phyloP scores from a whole-genome alignment of 1,140 invertebrate species.

The Microplitis mediator region DNA sequence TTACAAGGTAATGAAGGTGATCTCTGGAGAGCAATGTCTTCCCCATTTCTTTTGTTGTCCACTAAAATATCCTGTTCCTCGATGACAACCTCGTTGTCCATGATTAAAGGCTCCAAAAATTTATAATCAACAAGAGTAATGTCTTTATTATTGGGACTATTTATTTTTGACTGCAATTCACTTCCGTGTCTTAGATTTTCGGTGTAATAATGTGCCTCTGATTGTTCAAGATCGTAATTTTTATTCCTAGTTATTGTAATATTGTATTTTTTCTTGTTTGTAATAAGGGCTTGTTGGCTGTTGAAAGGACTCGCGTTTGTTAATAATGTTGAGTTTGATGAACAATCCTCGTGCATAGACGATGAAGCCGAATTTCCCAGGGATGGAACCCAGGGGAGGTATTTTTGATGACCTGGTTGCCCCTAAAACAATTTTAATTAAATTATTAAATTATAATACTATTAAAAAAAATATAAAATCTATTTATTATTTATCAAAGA shows the following conservation, averaged over 20 bases:
- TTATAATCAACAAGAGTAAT: conserved; percentile 44
- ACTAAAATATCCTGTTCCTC: conserved; percentile 28
- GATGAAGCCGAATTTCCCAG: conserved; percentile 52
- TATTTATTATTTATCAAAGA: too few relatives aligned
- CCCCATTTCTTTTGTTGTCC: conserved; percentile 35
- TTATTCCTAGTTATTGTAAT: neutral
- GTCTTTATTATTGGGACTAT: conserved; percentile 43
- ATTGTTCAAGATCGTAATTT: neutral
- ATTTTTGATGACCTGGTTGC: conserved; percentile 46
- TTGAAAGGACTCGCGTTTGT: conserved; percentile 64
- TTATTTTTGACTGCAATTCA: conserved; percentile 42
- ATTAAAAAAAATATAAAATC: neutral
- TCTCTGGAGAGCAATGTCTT: neutral
- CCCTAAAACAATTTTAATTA: conserved; percentile 46
- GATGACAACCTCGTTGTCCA: conserved; percentile 22
- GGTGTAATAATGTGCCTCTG: conserved; percentile 49
- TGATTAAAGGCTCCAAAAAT: conserved; percentile 49
- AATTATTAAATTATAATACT: neutral
- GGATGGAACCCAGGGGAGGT: conserved; percentile 52
- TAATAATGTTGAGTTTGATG: conserved; percentile 64
- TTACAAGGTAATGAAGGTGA: too few relatives aligned
- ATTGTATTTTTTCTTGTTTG: conserved; percentile 35
- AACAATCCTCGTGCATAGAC: conserved; percentile 64
- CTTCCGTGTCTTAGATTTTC: conserved; percentile 51
- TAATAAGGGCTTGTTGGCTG: conserved; percentile 52